Base-by-base conservation (phyloP, 2,888 invertebrate genomes). In the Ceriagrion tenellum region DNA sequence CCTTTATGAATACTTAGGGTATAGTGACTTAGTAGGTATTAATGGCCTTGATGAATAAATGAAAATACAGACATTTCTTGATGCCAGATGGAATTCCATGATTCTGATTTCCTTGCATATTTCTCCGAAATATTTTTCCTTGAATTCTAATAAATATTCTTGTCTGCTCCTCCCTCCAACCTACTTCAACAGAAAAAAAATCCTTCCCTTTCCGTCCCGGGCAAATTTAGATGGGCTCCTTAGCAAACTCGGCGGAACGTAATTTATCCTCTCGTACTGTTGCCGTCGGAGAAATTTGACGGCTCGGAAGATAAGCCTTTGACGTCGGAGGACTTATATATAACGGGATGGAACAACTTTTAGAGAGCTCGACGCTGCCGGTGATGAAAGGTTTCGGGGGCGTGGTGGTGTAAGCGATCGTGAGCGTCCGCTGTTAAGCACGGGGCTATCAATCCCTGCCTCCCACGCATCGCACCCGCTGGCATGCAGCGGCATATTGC, bases 371-470 rank as follows among this genome's bases (percentile, higher is more conserved):
- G 59, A 16, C 59, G 69, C n/a, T 81, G 81, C 35, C 35, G 69
- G 12, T n/a, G 35, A 35, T 81, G 81, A 81, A 81, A 81, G 81
- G 30, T 81, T 81, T 81, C 81, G 81, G 81, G 69, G 30, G 18
- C 8, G 81, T 6, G 81, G 69, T 18, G 81, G 30, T 16, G 81
- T 35, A 0, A 26, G 81, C 1, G 69, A 69, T 69, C 69, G 69
- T 20, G 26, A n/a, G 69, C 69, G 13, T 35, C 30, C 18, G 81
- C 81, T 18, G 30, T 81, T n/a, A 10, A 23, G 26, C 69, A 35
- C 81, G 13, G 2, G 81, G 81, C 35, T 81, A 81, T 81, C 81
- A 81, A 81, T 81, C 81, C 81, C 81, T 30, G 81, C 81, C 81
- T 81, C 74, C 16, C 69, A n/a, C 81, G 18, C 30, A n/a, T 35